These are phyloP conservation scores for Troilus luridus DNA, from an alignment of 2,888 invertebrate species.

Conservation along the genomic window DNA sequence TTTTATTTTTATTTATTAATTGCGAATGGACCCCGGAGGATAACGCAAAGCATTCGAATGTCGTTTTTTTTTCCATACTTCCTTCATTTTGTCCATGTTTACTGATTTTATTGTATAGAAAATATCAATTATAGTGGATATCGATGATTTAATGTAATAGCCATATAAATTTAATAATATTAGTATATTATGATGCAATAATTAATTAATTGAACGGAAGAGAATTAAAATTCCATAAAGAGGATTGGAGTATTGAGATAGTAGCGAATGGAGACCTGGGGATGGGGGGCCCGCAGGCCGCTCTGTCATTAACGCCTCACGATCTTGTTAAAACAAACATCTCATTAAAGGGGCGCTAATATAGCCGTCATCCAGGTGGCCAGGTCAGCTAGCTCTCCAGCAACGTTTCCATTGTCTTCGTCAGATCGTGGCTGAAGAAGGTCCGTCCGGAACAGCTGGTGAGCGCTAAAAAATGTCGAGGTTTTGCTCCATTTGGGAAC, in stretches of 20 bases:
- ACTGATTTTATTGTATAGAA: too few relatives aligned
- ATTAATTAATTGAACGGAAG: neutral
- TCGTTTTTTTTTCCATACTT: too few relatives aligned
- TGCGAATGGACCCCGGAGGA: too few relatives aligned
- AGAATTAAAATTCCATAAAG: neutral
- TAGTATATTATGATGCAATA: too few relatives aligned
- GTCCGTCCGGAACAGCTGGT: constrained; percentile 12
- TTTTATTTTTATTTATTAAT: too few relatives aligned
- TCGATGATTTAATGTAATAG: too few relatives aligned
- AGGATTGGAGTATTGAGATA: neutral
- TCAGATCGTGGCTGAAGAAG: neutral
- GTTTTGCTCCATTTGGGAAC: constrained; percentile 3
- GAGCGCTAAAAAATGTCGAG: constrained; percentile 10
- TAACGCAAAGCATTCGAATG: too few relatives aligned
- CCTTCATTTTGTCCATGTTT: too few relatives aligned
- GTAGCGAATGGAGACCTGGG: neutral
- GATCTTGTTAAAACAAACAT: constrained; percentile 58
- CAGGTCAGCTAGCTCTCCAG: neutral
- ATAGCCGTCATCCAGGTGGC: constrained; percentile 44
- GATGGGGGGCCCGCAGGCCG: neutral
- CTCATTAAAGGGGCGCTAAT: constrained; percentile 51
- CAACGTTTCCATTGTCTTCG: neutral
- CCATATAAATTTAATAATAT: too few relatives aligned
- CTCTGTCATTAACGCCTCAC: constrained; percentile 55
- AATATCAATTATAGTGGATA: too few relatives aligned